phyloP scores from a whole-genome alignment of 1,140 invertebrate genomes.

The Pteromalus puparum region DNA sequence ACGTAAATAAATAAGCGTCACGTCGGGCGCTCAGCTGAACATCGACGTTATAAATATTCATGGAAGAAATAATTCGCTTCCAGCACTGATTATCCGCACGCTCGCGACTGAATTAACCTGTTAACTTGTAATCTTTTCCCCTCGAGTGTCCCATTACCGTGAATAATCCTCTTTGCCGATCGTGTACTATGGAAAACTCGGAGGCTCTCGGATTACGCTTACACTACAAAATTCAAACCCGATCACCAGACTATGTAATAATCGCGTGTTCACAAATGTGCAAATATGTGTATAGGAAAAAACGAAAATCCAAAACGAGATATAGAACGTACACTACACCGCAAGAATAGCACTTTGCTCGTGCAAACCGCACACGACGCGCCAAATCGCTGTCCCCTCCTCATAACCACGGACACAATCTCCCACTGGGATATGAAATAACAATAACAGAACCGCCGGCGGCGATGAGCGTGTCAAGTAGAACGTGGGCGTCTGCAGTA shows the following conservation, averaged over 20 bases:
- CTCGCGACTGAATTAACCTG: neutral
- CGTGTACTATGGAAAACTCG: neutral
- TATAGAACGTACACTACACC: neutral
- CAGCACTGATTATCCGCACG: no score
- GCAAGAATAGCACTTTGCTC: neutral
- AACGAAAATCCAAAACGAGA: neutral
- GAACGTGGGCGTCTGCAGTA: neutral
- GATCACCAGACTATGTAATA: neutral
- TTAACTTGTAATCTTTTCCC: slow-evolving; percentile 7
- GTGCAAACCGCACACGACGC: neutral
- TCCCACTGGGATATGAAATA: neutral
- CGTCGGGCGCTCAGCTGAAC: no score
- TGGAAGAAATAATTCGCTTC: no score
- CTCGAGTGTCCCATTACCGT: neutral
- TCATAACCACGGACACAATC: neutral
- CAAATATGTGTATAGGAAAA: neutral
- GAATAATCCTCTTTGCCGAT: slow-evolving; percentile 16
- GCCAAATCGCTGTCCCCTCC: neutral
- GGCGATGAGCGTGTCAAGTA: neutral
- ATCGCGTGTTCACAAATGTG: no score
- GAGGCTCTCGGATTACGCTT: neutral
- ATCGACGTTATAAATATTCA: no score
- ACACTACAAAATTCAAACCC: neutral
- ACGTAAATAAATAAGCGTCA: no score
- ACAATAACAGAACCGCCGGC: neutral